Evolutionary conservation across 2,113 vertebrate species (phyloP), one percentile per base, ranked within the genome.

Genomic region (Colius striatus): DNA sequence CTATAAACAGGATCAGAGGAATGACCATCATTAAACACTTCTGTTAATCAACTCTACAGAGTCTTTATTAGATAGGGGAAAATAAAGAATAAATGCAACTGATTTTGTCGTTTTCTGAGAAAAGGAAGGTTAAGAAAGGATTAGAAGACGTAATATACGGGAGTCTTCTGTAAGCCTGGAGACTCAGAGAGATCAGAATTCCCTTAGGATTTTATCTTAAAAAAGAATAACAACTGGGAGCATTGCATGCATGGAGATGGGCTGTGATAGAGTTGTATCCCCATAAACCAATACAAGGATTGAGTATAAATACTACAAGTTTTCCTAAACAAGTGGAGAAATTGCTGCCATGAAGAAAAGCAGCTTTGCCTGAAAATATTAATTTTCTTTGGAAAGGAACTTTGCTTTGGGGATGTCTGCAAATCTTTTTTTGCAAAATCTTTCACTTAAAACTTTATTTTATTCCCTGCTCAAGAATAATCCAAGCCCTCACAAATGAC

Each of bases 351-450:
- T 17, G 17, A 77, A 53, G 57, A 91, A 53, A 13, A 84, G 45
- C n/a, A 78, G 18, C 27, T 90, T 74, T 78, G 48, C 18, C 32
- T 78, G 45, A 89, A 90, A 94, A 85, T 0, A 3, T 45, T 32
- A 75, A 68, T 84, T 93, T 92, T 87, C 57, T 87, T 93, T 92
- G 76, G 66, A 91, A 92, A 86, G 57, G 23, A 65, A 4, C 41
- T 92, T 90, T 61, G 18, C 77, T 90, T 75, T 68, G 13, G 6
- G 62, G 60, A 45, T 50, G 18, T 29, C 51, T 93, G 34, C 26
- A 84, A 62, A 62, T 16, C 22, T 5, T 57, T 6, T 86, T 43
- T 72, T 62, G 89, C 74, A 89, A 91, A 73, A 60, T 8, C 12
- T 70, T 58, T 89, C 29, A 68, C 17, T 77, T 79, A 34, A 84